phyloP scores from a whole-genome alignment of 2,888 invertebrate genomes.

The Actias luna region DNA sequence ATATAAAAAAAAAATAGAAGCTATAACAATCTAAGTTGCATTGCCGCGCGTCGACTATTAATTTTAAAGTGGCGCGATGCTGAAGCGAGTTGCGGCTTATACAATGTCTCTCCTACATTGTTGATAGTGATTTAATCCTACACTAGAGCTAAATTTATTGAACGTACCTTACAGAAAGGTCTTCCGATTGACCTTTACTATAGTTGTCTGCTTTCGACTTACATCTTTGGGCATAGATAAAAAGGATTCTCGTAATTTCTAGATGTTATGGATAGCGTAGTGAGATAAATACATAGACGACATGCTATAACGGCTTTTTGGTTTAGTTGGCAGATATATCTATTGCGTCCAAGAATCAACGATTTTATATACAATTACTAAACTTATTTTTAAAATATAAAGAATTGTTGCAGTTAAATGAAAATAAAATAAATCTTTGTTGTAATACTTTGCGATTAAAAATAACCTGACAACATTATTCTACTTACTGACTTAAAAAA shows the following conservation, averaged over 20 bases:
- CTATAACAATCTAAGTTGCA: not conserved
- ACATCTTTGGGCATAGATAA: not conserved
- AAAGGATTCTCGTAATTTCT: not conserved
- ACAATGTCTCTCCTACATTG: conserved; percentile 7
- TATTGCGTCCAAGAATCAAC: not conserved
- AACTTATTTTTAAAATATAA: too few relatives aligned
- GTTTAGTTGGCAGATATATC: not conserved
- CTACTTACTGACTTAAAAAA: conserved; percentile 40
- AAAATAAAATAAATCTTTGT: too few relatives aligned
- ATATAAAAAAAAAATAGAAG: not conserved
- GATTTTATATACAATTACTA: too few relatives aligned
- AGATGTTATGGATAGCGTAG: not conserved
- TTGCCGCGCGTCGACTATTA: conserved; percentile 8
- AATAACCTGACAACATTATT: too few relatives aligned
- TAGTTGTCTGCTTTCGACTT: conserved; percentile 1
- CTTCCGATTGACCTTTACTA: conserved; percentile 16
- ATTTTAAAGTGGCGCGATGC: conserved; percentile 9
- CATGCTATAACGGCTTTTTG: not conserved
- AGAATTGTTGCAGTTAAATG: too few relatives aligned
- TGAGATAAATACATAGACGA: not conserved
- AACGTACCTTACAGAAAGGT: conserved; percentile 12
- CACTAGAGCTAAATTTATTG: conserved; percentile 14
- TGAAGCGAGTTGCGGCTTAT: conserved; percentile 6
- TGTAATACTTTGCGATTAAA: too few relatives aligned
- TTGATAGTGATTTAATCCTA: conserved; percentile 15